phyloP scores from a whole-genome alignment of 2,113 vertebrate genomes.

The Hemibagrus wyckioides region DNA sequence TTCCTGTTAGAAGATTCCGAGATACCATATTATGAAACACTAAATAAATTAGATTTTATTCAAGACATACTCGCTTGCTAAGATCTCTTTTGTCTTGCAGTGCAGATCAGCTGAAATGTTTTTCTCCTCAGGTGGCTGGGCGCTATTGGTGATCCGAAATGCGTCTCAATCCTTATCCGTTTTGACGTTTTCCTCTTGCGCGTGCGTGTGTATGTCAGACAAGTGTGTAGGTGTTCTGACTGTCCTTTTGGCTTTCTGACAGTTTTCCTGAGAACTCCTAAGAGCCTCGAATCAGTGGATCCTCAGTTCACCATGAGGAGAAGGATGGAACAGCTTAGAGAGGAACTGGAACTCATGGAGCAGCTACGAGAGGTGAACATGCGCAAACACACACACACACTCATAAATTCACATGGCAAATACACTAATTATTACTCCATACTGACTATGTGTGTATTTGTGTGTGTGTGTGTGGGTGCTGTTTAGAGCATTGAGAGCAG shows the following conservation, averaged over 20 bases:
- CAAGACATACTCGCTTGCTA: too few species aligned
- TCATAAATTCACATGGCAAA: background rate
- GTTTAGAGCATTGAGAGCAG: constrained; percentile 89
- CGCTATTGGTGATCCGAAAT: background rate
- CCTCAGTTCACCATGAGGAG: constrained; percentile 87
- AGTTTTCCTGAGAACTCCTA: constrained; percentile 19
- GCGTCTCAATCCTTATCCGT: too few species aligned
- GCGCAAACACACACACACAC: background rate
- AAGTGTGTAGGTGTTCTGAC: background rate
- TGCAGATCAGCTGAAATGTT: too few species aligned
- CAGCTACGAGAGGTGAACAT: constrained; percentile 68
- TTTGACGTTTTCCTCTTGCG: background rate
- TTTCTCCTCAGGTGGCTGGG: background rate
- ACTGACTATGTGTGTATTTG: background rate
- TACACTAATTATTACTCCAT: background rate
- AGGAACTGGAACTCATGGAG: constrained; percentile 80
- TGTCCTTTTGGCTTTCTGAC: background rate
- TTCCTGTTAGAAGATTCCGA: too few species aligned
- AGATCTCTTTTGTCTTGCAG: background rate
- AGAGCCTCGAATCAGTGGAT: constrained; percentile 60
- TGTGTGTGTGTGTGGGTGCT: background rate
- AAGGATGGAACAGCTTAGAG: constrained; percentile 94
- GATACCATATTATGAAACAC: too few species aligned
- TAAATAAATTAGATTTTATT: too few species aligned
- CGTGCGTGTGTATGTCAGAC: background rate